phyloP scores from a whole-genome alignment of 2,113 vertebrate species.

The Scytalopus superciliaris region DNA sequence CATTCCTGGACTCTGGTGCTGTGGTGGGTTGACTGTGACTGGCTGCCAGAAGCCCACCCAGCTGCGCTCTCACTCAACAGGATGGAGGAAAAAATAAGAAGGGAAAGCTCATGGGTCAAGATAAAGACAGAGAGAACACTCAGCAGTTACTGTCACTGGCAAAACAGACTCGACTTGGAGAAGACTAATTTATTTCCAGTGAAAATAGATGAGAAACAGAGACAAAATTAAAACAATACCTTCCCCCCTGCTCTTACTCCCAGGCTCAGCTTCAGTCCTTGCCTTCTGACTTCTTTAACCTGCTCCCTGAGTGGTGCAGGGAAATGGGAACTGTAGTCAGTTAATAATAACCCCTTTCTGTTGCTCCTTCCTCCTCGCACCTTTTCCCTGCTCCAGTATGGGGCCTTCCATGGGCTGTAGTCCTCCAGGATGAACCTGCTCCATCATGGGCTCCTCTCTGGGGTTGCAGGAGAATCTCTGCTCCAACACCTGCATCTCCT shows the following conservation, averaged over 20 bases:
- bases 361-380: background rate
- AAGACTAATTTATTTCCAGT: background rate
- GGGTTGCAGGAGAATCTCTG: background rate
- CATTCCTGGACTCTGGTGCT: accelerated
- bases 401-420: background rate
- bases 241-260: accelerated
- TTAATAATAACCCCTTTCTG: background rate
- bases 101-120: background rate
- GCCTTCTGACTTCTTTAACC: background rate
- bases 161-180: background rate
- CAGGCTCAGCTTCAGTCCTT: background rate
- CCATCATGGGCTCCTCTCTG: background rate
- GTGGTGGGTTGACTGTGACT: background rate
- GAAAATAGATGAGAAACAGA: background rate
- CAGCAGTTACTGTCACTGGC: background rate
- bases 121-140: background rate
- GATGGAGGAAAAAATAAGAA: background rate
- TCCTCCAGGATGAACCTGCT: background rate
- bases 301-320: background rate
- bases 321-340: background rate
- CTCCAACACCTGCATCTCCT: background rate
- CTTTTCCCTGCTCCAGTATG: background rate
- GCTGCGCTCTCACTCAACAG: background rate
- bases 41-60: background rate
- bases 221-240: background rate